Percentiles rank a stretch among this genome's conserved stretches.
These are phyloP conservation scores for Macrosiphum euphorbiae DNA, from an alignment of 2,888 invertebrate species.

Conservation along the genomic window DNA sequence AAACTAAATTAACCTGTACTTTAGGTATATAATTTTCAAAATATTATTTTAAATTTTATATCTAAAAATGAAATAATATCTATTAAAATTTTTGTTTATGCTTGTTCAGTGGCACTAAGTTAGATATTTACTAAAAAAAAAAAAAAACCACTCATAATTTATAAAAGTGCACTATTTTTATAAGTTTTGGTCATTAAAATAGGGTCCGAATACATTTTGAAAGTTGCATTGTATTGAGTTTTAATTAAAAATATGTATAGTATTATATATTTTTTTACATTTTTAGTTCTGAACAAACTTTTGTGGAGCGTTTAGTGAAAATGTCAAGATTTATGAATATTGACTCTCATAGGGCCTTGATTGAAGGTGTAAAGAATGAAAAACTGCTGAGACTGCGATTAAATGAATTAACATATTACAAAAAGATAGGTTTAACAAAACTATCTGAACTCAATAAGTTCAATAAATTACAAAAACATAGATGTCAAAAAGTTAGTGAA, in stretches of 20 bases:
- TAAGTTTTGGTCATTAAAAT: neutral
- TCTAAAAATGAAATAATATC: neutral
- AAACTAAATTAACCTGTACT: neutral
- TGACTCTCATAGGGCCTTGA: neutral
- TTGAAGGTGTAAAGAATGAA: slow-evolving; percentile 10
- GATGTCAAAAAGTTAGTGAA: neutral
- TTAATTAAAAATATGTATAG: neutral
- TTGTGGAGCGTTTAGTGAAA: slow-evolving; percentile 22
- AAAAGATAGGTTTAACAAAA: neutral
- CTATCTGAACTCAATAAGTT: neutral
- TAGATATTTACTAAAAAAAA: neutral
- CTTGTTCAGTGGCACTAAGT: neutral
- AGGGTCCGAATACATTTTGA: neutral
- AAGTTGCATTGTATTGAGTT: neutral
- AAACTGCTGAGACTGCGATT: neutral
- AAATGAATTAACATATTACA: slow-evolving; percentile 27
- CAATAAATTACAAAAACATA: neutral
- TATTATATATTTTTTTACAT: neutral
- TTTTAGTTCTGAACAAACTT: slow-evolving; percentile 1
- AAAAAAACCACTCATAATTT: neutral
- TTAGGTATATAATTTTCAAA: neutral
- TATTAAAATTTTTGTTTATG: neutral
- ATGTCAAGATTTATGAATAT: slow-evolving; percentile 19
- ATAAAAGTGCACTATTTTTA: neutral
- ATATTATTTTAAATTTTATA: neutral